Evolutionary conservation across 2,888 invertebrate species (phyloP).

Genomic region (Ennomos fuscantarius): DNA sequence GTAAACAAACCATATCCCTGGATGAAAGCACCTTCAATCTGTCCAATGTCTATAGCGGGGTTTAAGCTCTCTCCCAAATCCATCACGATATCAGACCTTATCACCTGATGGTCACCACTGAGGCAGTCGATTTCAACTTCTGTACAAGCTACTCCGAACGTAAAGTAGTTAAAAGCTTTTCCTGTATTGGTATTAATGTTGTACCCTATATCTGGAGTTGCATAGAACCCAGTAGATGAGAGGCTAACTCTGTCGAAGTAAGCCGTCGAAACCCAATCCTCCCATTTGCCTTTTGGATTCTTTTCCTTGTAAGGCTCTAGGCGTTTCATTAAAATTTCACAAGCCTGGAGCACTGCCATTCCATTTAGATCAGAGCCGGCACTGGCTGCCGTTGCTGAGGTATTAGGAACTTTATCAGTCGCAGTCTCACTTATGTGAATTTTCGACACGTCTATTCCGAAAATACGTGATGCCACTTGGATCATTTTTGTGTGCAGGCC

Average conservation of each 20-base stretch:
- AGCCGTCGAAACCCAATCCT: conserved; percentile 92
- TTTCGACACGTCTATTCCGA: conserved; percentile 88
- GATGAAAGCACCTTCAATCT: conserved; percentile 97
- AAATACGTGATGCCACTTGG: conserved; percentile 92
- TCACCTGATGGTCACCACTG: conserved; percentile 96
- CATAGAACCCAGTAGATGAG: conserved; percentile 93
- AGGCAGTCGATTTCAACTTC: conserved; percentile 97
- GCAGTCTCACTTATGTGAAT: conserved; percentile 94
- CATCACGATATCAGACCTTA: conserved; percentile 97
- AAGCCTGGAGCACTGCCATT: conserved; percentile 95
- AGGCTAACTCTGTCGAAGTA: conserved; percentile 91
- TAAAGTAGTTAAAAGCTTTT: conserved; percentile 92
- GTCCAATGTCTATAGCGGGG: conserved; percentile 98
- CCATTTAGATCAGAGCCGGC: conserved; percentile 96
- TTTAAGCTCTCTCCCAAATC: conserved; percentile 97
- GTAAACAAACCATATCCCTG: conserved; percentile 98
- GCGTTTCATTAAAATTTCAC: conserved; percentile 89
- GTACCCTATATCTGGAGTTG: conserved; percentile 90
- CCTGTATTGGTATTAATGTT: conserved; percentile 89
- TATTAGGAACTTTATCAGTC: conserved; percentile 96
- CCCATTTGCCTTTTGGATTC: conserved; percentile 93
- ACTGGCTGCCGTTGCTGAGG: conserved; percentile 95
- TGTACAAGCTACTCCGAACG: conserved; percentile 93
- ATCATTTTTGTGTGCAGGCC: conserved; percentile 98
- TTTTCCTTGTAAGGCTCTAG: conserved; percentile 90